phyloP scores from a whole-genome alignment of 2,113 vertebrate species.

The Sterna hirundo region DNA sequence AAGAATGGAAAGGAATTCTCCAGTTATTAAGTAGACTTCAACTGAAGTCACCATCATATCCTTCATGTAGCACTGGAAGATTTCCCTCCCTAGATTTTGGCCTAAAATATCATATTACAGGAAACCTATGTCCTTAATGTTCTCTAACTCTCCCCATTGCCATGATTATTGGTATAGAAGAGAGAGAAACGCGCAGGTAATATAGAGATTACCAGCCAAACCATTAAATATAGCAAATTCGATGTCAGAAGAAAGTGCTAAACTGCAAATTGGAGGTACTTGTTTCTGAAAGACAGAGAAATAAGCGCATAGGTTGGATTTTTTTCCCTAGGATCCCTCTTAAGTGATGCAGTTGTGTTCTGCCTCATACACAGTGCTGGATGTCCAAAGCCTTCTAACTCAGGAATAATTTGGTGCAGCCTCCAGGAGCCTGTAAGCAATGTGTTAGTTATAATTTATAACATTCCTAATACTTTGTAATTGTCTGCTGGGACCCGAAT shows the following conservation, averaged over 20 bases:
- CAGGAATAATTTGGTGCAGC: neutral
- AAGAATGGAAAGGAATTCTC: neutral
- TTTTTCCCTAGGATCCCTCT: neutral
- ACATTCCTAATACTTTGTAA: neutral
- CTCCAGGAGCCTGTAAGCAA: neutral
- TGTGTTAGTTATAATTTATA: neutral
- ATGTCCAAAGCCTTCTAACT: neutral
- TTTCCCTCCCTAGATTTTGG: neutral
- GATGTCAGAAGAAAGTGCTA: neutral
- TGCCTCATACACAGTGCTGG: accelerated
- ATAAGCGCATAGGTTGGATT: neutral
- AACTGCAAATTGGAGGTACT: neutral
- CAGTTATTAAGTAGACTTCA: neutral
- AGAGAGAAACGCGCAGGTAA: neutral
- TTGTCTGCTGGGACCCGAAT: neutral
- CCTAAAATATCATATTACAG: neutral
- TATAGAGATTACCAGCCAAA: neutral
- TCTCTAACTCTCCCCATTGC: neutral
- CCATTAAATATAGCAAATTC: neutral
- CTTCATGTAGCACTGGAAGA: neutral
- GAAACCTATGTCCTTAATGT: neutral
- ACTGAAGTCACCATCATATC: neutral
- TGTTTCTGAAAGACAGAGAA: neutral
- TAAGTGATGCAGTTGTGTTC: accelerated
- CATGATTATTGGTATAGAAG: neutral